Evolutionary conservation across 2,888 invertebrate genomes (phyloP), one percentile per base, ranked within the genome.

Genomic region (Deladenus siricidicola): DNA sequence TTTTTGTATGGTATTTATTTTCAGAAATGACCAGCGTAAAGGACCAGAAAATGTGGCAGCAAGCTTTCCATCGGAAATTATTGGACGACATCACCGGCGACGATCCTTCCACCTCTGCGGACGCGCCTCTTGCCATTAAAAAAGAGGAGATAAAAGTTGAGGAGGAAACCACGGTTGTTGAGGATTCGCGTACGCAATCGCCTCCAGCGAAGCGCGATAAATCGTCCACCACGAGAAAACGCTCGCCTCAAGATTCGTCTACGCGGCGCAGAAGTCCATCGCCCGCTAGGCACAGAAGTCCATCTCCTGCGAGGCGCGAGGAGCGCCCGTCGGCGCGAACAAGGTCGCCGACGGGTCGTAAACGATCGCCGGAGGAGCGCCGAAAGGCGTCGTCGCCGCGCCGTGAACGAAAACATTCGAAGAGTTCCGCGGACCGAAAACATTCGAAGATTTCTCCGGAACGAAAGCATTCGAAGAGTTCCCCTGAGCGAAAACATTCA

Each of bases 31-130:
- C 71, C 24, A 63, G 68, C 39, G 73, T 75, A 26, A 65, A 69
- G 34, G 68, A 71, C 26, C 75, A 75, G 58, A 68, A 70, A 50
- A 64, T 73, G 61, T 75, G 74, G 74, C 70, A 73, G 56, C 65
- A 73, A 28, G 72, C 73, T 50, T 65, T 75, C 30, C 64, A 67
- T 34, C 58, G 71, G 34, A 69, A 63, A 10, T 42, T 75, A 17
- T 57, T 75, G 48, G 65, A 73, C 44, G 67, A 70, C 47, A 63
- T 70, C 24, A 66, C 71, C 1, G 58, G 71, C 23, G 58, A 52
- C 4, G 56, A 17, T n/a, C 21, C 43, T 19, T 29, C 64, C 42
- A 49, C 8, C 17, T 43, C 30, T n/a, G 30, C 23, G 28, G 49
- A 34, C 8, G 47, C n/a, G 52, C 17, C 29, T 28, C 17, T 6